Evolutionary conservation across 2,888 invertebrate species (phyloP), one percentile per base, ranked within the genome.

Genomic region (Venusia cambrica): DNA sequence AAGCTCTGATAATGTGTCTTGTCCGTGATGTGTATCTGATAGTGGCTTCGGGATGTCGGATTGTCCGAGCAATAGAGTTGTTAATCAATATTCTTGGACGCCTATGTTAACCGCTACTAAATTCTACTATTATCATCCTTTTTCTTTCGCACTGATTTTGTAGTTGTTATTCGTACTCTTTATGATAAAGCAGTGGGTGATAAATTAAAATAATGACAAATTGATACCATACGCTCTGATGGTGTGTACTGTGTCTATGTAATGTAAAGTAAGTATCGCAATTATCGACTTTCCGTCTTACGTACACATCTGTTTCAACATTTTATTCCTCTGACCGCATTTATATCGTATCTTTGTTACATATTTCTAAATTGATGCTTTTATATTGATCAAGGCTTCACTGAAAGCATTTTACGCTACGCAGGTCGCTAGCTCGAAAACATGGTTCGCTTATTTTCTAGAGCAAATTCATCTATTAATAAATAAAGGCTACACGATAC

Each of bases 371-470:
- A n/a, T n/a, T n/a, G n/a, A n/a, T n/a, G n/a, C n/a, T n/a, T n/a
- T n/a, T n/a, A n/a, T n/a, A n/a, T n/a, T n/a, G n/a, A n/a, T n/a
- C n/a, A 59, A 74, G 61, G 77, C 77, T 75, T 73, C 72, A 59
- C 51, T 67, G 75, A 65, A 55, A 72, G 51, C 59, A 70, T 76
- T 75, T 72, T 60, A 73, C 78, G 80, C 69, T 75, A 78, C 67
- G 52, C 64, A 75, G 65, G 62, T 58, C 64, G 59, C 62, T 68
- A 65, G 74, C 77, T 72, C 76, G 59, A 73, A 74, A 70, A 54
- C 57, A 76, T 76, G 85, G 76, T 76, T 61, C 62, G 66, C 50
- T 85, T 70, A 77, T 69, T 80, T 81, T 83, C 69, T 85, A 74
- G 85, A 81, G 64, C 76, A 73, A 64, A 71, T 62, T 71, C 61